Evolutionary conservation across 2,888 invertebrate species (phyloP).

Genomic region (Lottia scabra): DNA sequence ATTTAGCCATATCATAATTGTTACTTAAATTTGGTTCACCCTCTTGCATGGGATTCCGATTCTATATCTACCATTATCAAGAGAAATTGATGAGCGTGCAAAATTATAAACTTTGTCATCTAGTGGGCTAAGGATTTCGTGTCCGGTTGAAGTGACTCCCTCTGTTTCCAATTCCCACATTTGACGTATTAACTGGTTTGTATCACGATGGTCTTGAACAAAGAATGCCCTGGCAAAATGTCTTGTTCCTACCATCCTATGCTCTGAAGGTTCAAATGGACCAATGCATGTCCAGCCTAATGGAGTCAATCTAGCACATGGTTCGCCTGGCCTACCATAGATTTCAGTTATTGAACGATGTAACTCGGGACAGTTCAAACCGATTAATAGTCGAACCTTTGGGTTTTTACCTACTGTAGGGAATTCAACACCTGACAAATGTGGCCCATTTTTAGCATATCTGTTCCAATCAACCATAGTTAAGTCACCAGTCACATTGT

Average conservation of each 20-base stretch:
- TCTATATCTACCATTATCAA: neutral
- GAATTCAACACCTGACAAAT: constrained; percentile 30
- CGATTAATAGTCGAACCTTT: constrained; percentile 25
- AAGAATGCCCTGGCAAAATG: constrained; percentile 8
- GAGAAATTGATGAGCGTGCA: neutral
- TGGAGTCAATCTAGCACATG: constrained; percentile 28
- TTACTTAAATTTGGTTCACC: neutral
- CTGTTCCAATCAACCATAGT: constrained; percentile 25
- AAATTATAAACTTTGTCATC: too few relatives aligned
- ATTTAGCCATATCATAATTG: neutral
- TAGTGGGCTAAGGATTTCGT: too few relatives aligned
- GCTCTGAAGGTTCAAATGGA: neutral
- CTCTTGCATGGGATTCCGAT: constrained; percentile 1
- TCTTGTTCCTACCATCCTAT: neutral
- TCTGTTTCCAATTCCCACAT: neutral
- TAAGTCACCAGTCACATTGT: constrained; percentile 26
- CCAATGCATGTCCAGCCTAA: constrained; percentile 34
- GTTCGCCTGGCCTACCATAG: constrained; percentile 23
- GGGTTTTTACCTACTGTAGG: constrained; percentile 9
- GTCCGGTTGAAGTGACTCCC: neutral
- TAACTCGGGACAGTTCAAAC: constrained; percentile 28
- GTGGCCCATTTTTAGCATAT: constrained; percentile 14
- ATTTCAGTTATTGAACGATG: constrained; percentile 27
- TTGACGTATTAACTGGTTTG: neutral
- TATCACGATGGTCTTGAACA: neutral